A percentile compares a stretch with the other conserved stretches of the same genome.
Conservation (phyloP, 1,140 invertebrate genomes). For the Callitettix versicolor region DNA sequence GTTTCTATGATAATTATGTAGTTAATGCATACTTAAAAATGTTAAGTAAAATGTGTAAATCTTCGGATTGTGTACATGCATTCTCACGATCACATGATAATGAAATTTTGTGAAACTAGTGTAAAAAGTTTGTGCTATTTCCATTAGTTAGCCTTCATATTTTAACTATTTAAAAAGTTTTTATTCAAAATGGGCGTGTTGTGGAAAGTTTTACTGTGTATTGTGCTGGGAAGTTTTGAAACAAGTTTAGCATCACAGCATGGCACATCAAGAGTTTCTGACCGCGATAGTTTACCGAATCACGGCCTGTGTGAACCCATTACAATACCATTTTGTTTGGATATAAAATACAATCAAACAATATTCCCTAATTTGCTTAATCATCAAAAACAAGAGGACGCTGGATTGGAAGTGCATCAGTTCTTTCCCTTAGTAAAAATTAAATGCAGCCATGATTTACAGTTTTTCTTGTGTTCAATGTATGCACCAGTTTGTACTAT, state of each 20-base stretch:
- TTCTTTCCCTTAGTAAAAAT: slow-evolving; percentile 94
- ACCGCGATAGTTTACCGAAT: slow-evolving; percentile 38
- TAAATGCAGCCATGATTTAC: slow-evolving; percentile 85
- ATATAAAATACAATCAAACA: slow-evolving; percentile 89
- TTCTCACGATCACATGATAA: too few relatives aligned
- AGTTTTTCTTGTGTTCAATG: slow-evolving; percentile 92
- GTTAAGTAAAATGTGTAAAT: too few relatives aligned
- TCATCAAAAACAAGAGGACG: slow-evolving; percentile 91
- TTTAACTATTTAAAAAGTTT: too few relatives aligned
- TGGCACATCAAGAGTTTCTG: slow-evolving; percentile 9
- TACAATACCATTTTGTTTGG: slow-evolving; percentile 81
- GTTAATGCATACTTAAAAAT: too few relatives aligned
- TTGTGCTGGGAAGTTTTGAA: too few relatives aligned
- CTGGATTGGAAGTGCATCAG: slow-evolving; percentile 84
- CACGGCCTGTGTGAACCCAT: slow-evolving; percentile 87
- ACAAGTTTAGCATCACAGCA: slow-evolving; percentile 12
- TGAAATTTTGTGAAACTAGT: too few relatives aligned
- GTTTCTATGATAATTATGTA: too few relatives aligned
- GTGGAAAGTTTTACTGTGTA: too few relatives aligned
- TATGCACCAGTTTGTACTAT: slow-evolving; percentile 95
- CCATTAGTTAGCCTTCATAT: too few relatives aligned
- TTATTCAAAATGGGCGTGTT: too few relatives aligned
- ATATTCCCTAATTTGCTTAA: slow-evolving; percentile 92
- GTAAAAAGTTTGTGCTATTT: too few relatives aligned
- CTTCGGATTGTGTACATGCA: too few relatives aligned